Evolutionary conservation across 2,113 vertebrate species (phyloP).

Genomic region (Mormoops blainvillei): DNA sequence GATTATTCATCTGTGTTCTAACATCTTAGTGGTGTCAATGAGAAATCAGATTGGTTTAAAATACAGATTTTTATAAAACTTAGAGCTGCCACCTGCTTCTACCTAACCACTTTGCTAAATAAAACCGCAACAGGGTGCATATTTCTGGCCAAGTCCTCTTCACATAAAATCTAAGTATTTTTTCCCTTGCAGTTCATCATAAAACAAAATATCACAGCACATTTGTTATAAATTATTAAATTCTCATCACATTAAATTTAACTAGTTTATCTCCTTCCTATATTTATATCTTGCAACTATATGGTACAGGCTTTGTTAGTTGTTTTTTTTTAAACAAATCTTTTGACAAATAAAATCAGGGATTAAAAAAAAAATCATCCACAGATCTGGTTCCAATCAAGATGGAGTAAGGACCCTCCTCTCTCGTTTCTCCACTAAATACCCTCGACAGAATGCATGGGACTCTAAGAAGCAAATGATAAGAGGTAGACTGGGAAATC

Average conservation of each 20-base stretch:
- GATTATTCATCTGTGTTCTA: too few species aligned
- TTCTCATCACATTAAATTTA: background rate
- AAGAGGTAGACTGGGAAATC: background rate
- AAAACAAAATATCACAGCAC: background rate
- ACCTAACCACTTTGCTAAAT: background rate
- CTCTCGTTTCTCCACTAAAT: background rate
- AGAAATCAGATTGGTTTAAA: background rate
- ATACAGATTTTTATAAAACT: background rate
- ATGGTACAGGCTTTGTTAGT: background rate
- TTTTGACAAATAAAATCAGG: background rate
- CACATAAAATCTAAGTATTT: background rate
- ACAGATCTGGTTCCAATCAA: background rate
- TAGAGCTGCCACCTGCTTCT: background rate
- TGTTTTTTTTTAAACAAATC: background rate
- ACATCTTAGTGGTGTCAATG: background rate
- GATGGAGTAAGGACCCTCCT: background rate
- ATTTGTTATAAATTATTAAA: constrained; percentile 12
- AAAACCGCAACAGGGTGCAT: background rate
- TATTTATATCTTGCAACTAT: background rate
- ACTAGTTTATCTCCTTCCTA: background rate
- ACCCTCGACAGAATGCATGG: background rate
- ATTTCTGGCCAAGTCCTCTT: background rate
- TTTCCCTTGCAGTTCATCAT: background rate
- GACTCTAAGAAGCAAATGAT: background rate
- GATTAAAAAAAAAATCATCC: background rate